A percentile compares a stretch with the other conserved stretches of the same genome.
phyloP scores from a whole-genome alignment of 2,888 invertebrate genomes.

The Eupithecia subfuscata region DNA sequence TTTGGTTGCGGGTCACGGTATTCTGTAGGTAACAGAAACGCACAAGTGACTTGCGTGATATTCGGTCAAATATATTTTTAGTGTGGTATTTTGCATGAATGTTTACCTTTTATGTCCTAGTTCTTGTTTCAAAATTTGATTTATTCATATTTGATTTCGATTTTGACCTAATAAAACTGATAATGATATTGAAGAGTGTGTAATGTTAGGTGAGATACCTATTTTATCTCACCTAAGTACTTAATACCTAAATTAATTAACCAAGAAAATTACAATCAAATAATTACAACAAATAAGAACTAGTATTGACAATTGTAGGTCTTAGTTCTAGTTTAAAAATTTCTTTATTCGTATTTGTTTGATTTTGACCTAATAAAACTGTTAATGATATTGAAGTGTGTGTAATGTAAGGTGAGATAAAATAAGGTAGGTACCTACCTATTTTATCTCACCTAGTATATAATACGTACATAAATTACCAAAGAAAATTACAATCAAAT shows the following conservation, averaged over 20 bases:
- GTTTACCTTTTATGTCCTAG: not conserved
- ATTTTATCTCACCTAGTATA: too few species aligned
- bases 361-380: not conserved
- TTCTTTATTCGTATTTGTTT: not conserved
- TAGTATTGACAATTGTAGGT: too few species aligned
- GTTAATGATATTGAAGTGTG: not conserved
- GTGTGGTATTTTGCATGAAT: not conserved
- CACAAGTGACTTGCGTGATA: not conserved
- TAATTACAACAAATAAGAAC: too few species aligned
- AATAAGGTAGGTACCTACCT: not conserved
- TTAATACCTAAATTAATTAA: too few species aligned
- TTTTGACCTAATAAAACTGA: not conserved
- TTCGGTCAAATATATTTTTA: not conserved
- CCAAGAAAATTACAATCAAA: too few species aligned
- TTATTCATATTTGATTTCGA: not conserved
- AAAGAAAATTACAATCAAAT: too few species aligned
- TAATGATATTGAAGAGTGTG: not conserved
- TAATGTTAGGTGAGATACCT: not conserved
- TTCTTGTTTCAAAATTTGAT: not conserved
- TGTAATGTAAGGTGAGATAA: not conserved
- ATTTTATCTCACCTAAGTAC: too few species aligned
- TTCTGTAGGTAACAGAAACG: not conserved
- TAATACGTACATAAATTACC: too few species aligned
- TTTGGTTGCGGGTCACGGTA: not conserved
- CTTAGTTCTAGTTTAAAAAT: not conserved